A percentile compares a stretch with the other conserved stretches of the same genome.
phyloP scores from a whole-genome alignment of 2,797 vertebrate species.

The Cuniculus paca region DNA sequence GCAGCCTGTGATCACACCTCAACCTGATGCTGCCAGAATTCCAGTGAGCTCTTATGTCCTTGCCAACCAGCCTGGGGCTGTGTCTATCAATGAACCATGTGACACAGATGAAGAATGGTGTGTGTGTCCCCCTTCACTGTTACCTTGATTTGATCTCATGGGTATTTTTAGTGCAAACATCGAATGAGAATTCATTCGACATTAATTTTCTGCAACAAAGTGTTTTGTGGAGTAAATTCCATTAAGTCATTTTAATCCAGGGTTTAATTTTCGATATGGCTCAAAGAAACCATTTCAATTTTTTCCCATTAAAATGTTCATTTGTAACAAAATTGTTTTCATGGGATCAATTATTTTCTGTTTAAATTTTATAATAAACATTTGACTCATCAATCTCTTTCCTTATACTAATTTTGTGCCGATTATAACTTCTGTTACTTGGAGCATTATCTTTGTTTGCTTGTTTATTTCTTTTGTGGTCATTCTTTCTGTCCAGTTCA shows the following conservation, averaged over 20 bases:
- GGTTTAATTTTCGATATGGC: conserved; percentile 73
- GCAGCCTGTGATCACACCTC: neutral
- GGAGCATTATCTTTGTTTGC: neutral
- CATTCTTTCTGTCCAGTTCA: neutral
- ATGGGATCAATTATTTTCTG: conserved; percentile 71
- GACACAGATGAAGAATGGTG: neutral
- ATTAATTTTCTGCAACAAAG: conserved; percentile 70
- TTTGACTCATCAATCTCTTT: conserved; percentile 47
- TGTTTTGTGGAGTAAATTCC: conserved; percentile 68
- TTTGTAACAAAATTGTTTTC: conserved; percentile 71
- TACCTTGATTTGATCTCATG: neutral
- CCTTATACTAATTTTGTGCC: neutral
- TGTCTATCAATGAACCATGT: neutral
- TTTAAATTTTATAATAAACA: conserved; percentile 63
- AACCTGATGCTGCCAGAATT: fast-evolving
- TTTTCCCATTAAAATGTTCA: conserved; percentile 72
- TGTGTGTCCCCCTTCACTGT: too few relatives aligned
- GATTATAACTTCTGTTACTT: neutral
- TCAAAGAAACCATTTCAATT: conserved; percentile 58
- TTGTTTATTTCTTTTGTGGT: neutral
- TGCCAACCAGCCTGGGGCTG: neutral
- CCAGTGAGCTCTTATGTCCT: neutral
- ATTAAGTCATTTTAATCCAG: conserved; percentile 75
- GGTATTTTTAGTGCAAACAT: conserved; percentile 33
- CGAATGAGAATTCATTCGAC: neutral